A percentile compares a stretch with the other conserved stretches of the same genome.
These are phyloP conservation scores for Campodea augens DNA, from an alignment of 1,140 invertebrate species.

Conservation along the genomic window DNA sequence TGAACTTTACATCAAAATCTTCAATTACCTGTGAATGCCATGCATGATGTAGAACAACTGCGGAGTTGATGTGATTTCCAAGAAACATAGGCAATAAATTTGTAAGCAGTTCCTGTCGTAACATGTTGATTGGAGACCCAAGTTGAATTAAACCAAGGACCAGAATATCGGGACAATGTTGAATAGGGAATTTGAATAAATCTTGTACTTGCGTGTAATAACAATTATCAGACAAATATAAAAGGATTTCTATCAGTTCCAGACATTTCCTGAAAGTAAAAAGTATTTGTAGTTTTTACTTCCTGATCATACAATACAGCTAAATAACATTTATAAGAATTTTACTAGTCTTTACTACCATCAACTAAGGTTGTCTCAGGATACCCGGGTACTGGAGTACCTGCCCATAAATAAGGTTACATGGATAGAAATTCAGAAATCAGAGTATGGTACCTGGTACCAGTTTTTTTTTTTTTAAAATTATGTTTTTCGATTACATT, in stretches of 20 bases:
- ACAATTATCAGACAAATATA: constrained; percentile 71
- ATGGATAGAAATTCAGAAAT: too few relatives aligned
- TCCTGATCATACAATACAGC: too few relatives aligned
- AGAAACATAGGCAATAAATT: constrained; percentile 78
- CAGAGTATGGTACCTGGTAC: too few relatives aligned
- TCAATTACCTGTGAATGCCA: constrained; percentile 45
- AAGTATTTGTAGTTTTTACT: too few relatives aligned
- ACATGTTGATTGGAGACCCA: constrained; percentile 40
- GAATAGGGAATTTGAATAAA: constrained; percentile 75
- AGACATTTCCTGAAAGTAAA: constrained; percentile 42
- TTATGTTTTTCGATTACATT: too few relatives aligned
- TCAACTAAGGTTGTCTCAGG: too few relatives aligned
- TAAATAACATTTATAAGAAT: too few relatives aligned
- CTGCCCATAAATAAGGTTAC: too few relatives aligned
- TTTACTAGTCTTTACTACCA: too few relatives aligned
- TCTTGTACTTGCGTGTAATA: constrained; percentile 65
- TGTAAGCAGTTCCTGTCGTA: constrained; percentile 65
- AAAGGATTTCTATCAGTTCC: constrained; percentile 69
- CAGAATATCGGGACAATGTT: constrained; percentile 84
- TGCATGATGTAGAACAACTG: constrained; percentile 77
- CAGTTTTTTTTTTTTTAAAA: too few relatives aligned
- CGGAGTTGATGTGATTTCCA: constrained; percentile 84
- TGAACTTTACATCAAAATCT: neutral
- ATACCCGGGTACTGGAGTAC: too few relatives aligned
- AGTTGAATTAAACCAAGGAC: constrained; percentile 40